These are phyloP conservation scores for Tortrix viridana DNA, from an alignment of 2,888 invertebrate species.

Conservation along the genomic window DNA sequence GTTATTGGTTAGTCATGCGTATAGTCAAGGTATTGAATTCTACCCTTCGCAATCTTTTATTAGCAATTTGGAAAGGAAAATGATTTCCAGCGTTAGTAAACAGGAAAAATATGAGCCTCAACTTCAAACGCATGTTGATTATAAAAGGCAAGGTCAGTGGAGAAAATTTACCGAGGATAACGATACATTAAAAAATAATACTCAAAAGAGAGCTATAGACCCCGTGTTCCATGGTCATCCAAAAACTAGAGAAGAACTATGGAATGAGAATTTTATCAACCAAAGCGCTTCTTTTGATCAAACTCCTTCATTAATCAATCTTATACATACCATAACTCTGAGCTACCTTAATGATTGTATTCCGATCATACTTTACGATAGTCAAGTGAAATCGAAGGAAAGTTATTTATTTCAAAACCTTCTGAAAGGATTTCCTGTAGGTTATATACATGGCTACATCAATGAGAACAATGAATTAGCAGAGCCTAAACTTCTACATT, in stretches of 20 bases:
- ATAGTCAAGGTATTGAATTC: constrained; percentile 60
- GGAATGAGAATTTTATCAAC: constrained; percentile 79
- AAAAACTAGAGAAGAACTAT: constrained; percentile 82
- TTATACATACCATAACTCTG: constrained; percentile 84
- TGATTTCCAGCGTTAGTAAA: background rate
- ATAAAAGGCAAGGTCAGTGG: constrained; percentile 35
- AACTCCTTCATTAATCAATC: constrained; percentile 83
- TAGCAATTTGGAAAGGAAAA: background rate
- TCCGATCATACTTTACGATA: constrained; percentile 88
- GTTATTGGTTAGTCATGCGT: constrained; percentile 27
- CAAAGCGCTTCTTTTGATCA: constrained; percentile 72
- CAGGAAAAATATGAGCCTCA: background rate
- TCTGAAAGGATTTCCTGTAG: constrained; percentile 81
- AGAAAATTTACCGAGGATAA: constrained; percentile 40
- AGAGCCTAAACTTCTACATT: constrained; percentile 71
- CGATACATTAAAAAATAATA: constrained; percentile 8
- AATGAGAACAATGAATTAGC: constrained; percentile 73
- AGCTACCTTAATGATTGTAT: constrained; percentile 86
- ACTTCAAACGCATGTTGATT: background rate
- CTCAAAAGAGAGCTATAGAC: constrained; percentile 68
- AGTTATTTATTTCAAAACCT: constrained; percentile 84
- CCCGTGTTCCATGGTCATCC: constrained; percentile 83
- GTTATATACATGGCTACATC: constrained; percentile 86
- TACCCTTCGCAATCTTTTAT: constrained; percentile 59
- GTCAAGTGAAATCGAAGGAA: constrained; percentile 81